A percentile compares a stretch with the other conserved stretches of the same genome.
Conservation (phyloP, 37 sponge, comb jelly and placozoan genomes). For the Eunapius fragilis region DNA sequence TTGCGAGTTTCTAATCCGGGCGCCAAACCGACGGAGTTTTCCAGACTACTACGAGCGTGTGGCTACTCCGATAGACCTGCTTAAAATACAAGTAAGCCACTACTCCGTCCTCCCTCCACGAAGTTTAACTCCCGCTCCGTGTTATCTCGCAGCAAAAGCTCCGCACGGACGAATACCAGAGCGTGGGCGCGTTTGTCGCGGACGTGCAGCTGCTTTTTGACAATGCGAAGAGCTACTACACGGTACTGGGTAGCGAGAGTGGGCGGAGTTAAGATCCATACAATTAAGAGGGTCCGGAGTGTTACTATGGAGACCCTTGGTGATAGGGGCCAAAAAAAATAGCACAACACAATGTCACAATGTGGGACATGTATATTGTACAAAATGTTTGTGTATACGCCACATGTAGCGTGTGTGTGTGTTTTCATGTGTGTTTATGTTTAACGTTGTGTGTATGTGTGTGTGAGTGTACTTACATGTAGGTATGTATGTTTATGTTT, state of each 20-base stretch:
- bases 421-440: background rate
- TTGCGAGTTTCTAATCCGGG: slow-evolving; percentile 45
- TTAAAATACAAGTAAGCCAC: slow-evolving; percentile 63
- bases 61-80: slow-evolving; percentile 60
- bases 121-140: background rate
- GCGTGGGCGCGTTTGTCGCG: slow-evolving; percentile 29
- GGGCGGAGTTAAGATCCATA: too few relatives aligned
- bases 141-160: slow-evolving; percentile 50
- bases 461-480: slow-evolving; percentile 15
- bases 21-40: slow-evolving; percentile 35
- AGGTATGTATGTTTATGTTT: background rate
- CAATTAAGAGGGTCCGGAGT: too few relatives aligned
- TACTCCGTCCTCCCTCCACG: background rate
- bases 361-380: too few relatives aligned
- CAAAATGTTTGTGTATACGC: background rate
- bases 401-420: background rate
- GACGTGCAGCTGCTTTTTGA: slow-evolving; percentile 61
- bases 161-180: slow-evolving; percentile 43
- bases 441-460: slow-evolving; percentile 25
- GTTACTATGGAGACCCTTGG: too few relatives aligned
- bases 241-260: too few relatives aligned
- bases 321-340: too few relatives aligned
- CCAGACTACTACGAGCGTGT: slow-evolving; percentile 70
- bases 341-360: too few relatives aligned
- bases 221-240: slow-evolving; percentile 52